Evolutionary conservation across 1,140 invertebrate genomes (phyloP), one percentile per base, ranked within the genome.

Genomic region (Saccostrea cuccullata): DNA sequence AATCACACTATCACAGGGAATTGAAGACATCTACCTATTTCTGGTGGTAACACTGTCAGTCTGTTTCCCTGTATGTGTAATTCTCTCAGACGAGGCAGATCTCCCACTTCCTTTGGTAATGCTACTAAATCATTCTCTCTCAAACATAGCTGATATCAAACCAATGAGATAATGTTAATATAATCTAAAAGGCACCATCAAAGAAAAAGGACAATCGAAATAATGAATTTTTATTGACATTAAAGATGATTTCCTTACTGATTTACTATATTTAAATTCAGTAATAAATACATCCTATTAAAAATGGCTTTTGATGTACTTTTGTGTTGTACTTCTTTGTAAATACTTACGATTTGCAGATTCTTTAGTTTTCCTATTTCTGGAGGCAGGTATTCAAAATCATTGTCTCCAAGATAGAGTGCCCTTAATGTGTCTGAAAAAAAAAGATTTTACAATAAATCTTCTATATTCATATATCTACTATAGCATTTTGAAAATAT

Each of bases 341-440:
- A 64, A n/a, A n/a, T 91, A 96, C 97, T 97, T 96, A 98, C 98
- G 95, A 99, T 99, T 96, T 99, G 98, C 56, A 99, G 95, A 96
- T 99, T 99, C 94, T 98, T 98, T 89, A 99, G 95, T 90, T 98
- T 97, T 56, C 97, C 97, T 94, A 99, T 97, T 94, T 99, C 98
- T 55, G 97, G 95, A 17, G 98, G 98, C 67, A 99, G 92, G 91
- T 96, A 96, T 95, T 99, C 98, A 96, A 99, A 99, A 94, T 99
- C 99, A 96, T 99, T 99, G 94, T 99, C 99, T n/a, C 98, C 98
- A 92, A 99, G 95, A 94, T 99, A 99, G 15, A 99, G 95, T 12
- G 98, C 99, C 91, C 99, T 96, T 30, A 99, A 95, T 6, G 98
- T 99, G 96, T 98, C 98, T 98, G n/a, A n/a, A n/a, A 89, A 64